phyloP scores from a whole-genome alignment of 2,888 invertebrate genomes.

The Epinotia brunnichana region DNA sequence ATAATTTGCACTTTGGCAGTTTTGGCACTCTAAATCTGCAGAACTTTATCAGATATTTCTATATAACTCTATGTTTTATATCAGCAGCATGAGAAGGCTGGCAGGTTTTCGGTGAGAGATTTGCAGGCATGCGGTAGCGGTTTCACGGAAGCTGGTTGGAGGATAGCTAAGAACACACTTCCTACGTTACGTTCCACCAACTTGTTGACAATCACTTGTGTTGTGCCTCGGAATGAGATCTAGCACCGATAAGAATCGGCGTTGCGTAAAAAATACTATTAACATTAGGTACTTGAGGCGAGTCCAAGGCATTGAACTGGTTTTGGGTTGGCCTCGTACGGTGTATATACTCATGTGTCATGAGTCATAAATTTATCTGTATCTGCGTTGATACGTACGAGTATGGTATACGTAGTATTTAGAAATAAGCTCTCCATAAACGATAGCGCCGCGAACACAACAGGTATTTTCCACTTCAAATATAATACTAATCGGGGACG shows the following conservation, averaged over 20 bases:
- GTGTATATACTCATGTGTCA: slow-evolving; percentile 33
- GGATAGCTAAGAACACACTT: slow-evolving; percentile 47
- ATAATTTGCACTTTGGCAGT: too few relatives aligned
- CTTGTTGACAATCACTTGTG: slow-evolving; percentile 20
- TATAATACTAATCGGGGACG: too few relatives aligned
- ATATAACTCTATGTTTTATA: neutral
- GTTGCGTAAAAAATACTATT: slow-evolving; percentile 33
- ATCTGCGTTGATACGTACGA: slow-evolving; percentile 20
- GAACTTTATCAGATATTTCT: too few relatives aligned
- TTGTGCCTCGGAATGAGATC: slow-evolving; percentile 4
- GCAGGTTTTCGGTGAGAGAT: slow-evolving; percentile 12
- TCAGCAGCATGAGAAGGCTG: slow-evolving; percentile 16
- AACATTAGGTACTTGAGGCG: slow-evolving; percentile 14
- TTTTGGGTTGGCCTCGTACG: slow-evolving; percentile 31
- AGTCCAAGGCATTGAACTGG: slow-evolving; percentile 37
- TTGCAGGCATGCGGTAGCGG: slow-evolving; percentile 51
- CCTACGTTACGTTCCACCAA: slow-evolving; percentile 38
- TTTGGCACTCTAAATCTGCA: too few relatives aligned
- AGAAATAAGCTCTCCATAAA: neutral
- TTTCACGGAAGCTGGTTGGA: slow-evolving; percentile 49
- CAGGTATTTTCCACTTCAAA: neutral
- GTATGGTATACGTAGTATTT: slow-evolving; percentile 15
- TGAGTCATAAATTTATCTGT: slow-evolving; percentile 26
- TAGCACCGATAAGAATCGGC: slow-evolving; percentile 12
- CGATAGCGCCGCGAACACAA: neutral